Conservation (phyloP, 2,888 invertebrate genomes). For the Chrysina gloriosa region DNA sequence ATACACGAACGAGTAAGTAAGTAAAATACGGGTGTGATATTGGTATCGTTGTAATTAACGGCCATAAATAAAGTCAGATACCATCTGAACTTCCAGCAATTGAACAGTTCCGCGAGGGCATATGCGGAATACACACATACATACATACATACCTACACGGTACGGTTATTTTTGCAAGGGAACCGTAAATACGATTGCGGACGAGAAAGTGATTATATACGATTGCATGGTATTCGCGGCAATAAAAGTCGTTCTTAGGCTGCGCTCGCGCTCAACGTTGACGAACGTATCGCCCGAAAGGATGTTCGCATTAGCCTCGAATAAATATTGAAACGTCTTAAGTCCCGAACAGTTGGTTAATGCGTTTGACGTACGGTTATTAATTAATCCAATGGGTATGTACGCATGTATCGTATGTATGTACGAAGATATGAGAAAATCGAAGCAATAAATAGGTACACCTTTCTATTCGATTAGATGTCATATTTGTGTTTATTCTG, state of each 20-base stretch:
- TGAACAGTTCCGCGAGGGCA: conserved; percentile 10
- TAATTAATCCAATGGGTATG: too few relatives aligned
- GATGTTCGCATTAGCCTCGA: conserved; percentile 18
- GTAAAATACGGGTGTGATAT: conserved; percentile 22
- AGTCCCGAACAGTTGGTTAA: conserved; percentile 33
- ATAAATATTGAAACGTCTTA: conserved; percentile 31
- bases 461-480: conserved; percentile 29
- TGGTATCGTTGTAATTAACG: conserved; percentile 30
- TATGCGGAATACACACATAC: conserved; percentile 9
- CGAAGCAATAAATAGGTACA: background rate
- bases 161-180: conserved; percentile 12
- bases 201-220: conserved; percentile 36
- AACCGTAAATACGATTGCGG: conserved; percentile 11
- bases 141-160: too few relatives aligned
- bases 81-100: conserved; percentile 31
- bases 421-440: background rate
- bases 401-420: too few relatives aligned
- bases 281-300: conserved; percentile 13
- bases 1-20: background rate
- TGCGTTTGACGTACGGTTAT: conserved; percentile 22
- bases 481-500: too few relatives aligned
- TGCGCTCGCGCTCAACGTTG: background rate
- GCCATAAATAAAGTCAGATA: conserved; percentile 30
- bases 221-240: conserved; percentile 25
- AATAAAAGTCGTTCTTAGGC: conserved; percentile 13